Base-by-base conservation (phyloP, 2,888 invertebrate genomes). In the Octonoba sinensis region DNA sequence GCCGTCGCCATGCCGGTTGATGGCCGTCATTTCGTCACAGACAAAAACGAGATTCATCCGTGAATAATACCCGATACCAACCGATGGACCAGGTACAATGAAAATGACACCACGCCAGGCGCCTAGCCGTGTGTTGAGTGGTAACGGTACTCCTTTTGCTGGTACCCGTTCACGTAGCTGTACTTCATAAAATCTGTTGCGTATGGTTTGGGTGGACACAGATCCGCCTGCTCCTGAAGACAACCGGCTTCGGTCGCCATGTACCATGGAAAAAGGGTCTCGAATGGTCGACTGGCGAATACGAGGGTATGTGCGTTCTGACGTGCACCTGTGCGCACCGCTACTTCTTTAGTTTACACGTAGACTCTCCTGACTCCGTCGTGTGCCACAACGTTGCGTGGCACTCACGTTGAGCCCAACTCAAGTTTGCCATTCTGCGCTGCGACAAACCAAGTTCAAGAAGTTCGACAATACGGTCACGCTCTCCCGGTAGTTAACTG, bases 1-100 rank as follows among this genome's bases (percentile, higher is more conserved):
- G 57, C 59, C 59, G 27, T 20, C 56, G 46, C 15, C 36, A 56
- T 46, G 36, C 56, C 27, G 6, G 13, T 69, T 12, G n/a, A 54
- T 27, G 57, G n/a, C 59, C 59, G 54, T 71, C 70, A 71, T 46
- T 46, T 12, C 59, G 20, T 47, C 59, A 49, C 59, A 71, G 47
- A 59, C 59, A 71, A 59, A 71, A 71, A 59, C 59, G 70, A 46
- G 59, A 47, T 71, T 71, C 57, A 59, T 71, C 57, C 22, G 24
- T 59, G 59, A 71, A 71, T 8, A 71, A 47, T 46, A 59, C 20
- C 22, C 15, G 24, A 46, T 59, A 20, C 24, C 59, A 46, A 59
- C 59, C 47, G 51, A 60, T 46, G 3, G 24, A 44, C 20, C 44
- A 56, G 0, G 47, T 6, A 51, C 16, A 2, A 27, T n/a, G 27